Evolutionary conservation across 2,797 vertebrate genomes (phyloP).

Genomic region (Hapalemur alaotrensis): DNA sequence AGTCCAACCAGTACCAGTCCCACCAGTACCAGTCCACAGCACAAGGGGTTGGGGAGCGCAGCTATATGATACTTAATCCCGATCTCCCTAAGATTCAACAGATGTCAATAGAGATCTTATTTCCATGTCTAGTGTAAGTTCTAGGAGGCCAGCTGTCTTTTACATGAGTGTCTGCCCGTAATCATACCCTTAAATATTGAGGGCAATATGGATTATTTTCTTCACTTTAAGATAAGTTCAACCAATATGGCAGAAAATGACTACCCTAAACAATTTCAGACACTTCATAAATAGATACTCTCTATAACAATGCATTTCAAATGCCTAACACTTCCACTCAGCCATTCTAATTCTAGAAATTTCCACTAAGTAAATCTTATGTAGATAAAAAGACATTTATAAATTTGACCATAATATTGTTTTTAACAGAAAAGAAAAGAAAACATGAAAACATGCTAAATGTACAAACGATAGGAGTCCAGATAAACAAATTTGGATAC

Average conservation of each 20-base stretch:
- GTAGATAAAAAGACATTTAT: background rate
- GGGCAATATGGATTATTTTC: background rate
- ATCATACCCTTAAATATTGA: background rate
- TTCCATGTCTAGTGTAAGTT: background rate
- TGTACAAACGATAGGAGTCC: background rate
- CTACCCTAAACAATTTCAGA: background rate
- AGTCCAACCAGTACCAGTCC: no score
- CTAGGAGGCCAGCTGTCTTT: background rate
- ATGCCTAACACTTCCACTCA: background rate
- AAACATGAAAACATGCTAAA: background rate
- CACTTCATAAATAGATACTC: background rate
- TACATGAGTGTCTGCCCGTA: background rate
- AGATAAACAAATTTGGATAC: background rate
- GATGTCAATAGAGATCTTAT: background rate
- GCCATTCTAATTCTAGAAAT: constrained; percentile 13
- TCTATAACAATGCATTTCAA: background rate
- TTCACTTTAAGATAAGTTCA: background rate
- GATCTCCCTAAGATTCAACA: background rate
- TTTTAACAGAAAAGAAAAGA: background rate
- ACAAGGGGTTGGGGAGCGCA: no score
- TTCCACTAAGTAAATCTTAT: background rate
- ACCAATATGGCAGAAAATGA: background rate
- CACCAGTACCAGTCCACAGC: no score
- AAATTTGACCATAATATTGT: background rate
- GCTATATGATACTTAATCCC: background rate